phyloP scores from a whole-genome alignment of 1,140 invertebrate species.

The Akabosia matsudoensis region DNA sequence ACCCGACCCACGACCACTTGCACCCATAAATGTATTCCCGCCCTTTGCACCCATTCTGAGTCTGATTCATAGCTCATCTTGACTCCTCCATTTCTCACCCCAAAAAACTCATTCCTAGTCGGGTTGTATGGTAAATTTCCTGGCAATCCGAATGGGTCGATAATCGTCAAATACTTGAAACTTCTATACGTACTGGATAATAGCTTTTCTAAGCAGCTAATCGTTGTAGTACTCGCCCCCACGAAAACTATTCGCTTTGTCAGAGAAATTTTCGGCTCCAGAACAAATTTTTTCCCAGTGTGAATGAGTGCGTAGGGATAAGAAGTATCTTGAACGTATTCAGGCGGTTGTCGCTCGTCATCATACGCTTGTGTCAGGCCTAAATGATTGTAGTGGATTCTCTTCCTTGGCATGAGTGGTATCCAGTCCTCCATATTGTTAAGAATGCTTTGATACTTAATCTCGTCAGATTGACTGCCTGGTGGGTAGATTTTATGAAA shows the following conservation, averaged over 20 bases:
- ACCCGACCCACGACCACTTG: conserved; percentile 58
- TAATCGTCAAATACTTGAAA: conserved; percentile 61
- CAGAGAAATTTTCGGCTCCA: conserved; percentile 53
- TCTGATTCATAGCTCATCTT: conserved; percentile 43
- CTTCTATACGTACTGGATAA: conserved; percentile 53
- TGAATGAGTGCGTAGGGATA: conserved; percentile 20
- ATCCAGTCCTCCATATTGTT: conserved; percentile 43
- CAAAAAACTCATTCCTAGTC: conserved; percentile 54
- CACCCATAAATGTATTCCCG: conserved; percentile 56
- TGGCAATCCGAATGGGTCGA: conserved; percentile 64
- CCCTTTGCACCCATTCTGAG: conserved; percentile 30
- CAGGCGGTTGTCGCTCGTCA: conserved; percentile 21
- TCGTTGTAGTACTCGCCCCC: conserved; percentile 66
- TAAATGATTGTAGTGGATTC: conserved; percentile 36
- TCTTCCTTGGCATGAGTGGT: conserved; percentile 33
- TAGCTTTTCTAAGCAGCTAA: conserved; percentile 66
- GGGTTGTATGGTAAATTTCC: conserved; percentile 53
- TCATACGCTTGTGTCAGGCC: conserved; percentile 35
- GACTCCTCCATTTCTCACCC: conserved; percentile 53
- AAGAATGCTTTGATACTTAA: conserved; percentile 33
- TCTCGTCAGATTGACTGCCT: conserved; percentile 9
- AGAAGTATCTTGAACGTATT: neutral
- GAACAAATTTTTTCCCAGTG: conserved; percentile 35
- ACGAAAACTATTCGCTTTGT: conserved; percentile 68
- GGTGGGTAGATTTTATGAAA: neutral